Conservation (phyloP, 2,113 vertebrate genomes). For the Labeo catla region DNA sequence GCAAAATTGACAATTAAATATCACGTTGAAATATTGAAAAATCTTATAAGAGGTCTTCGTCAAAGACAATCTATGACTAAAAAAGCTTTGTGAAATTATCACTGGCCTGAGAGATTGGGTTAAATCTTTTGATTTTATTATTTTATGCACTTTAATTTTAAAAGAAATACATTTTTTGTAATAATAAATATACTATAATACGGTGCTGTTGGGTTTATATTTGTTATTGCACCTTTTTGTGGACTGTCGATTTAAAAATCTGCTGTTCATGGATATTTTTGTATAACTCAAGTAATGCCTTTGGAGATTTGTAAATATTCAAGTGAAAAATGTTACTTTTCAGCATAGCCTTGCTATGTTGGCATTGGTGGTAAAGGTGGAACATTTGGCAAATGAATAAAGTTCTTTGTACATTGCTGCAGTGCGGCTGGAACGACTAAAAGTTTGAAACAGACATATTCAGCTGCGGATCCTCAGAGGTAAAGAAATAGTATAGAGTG, state of each 20-base stretch:
- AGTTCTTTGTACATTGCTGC: background rate
- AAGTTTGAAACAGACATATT: background rate
- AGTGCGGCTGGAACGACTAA: background rate
- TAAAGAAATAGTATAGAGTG: background rate
- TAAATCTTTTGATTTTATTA: too few species aligned
- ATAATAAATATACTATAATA: background rate
- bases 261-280: background rate
- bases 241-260: background rate
- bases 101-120: too few species aligned
- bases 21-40: too few species aligned
- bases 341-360: background rate
- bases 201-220: background rate
- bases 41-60: too few species aligned
- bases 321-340: background rate
- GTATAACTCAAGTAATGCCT: background rate
- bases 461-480: background rate
- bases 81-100: too few species aligned
- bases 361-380: background rate
- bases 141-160: too few species aligned
- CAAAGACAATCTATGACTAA: too few species aligned
- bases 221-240: background rate
- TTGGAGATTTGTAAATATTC: background rate
- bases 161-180: background rate
- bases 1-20: too few species aligned
- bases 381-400: background rate